Evolutionary conservation across 1,140 invertebrate genomes (phyloP).

Genomic region (Parasteatoda tepidariorum): DNA sequence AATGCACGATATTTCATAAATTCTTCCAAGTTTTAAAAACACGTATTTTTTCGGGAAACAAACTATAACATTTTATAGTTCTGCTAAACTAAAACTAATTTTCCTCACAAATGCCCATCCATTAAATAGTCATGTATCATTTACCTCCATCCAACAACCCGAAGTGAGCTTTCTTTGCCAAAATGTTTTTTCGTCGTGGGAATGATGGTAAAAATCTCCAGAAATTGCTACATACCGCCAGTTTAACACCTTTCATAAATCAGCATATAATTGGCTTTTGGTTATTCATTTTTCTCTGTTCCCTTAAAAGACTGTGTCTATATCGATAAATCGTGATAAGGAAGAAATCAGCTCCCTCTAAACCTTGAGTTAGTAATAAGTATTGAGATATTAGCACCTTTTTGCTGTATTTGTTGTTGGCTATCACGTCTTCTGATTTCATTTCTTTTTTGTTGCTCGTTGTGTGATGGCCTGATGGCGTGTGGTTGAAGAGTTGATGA

Average conservation of each 20-base stretch:
- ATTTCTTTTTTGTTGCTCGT: background rate
- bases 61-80: background rate
- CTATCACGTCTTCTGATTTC: background rate
- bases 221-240: slow-evolving; percentile 12
- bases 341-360: slow-evolving; percentile 16
- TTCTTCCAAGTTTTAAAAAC: no score
- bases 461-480: background rate
- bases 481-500: background rate
- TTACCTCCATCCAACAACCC: background rate
- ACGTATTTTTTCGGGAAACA: background rate
- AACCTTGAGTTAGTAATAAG: slow-evolving; percentile 1
- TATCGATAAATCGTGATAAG: slow-evolving; percentile 40
- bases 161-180: no score
- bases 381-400: slow-evolving; percentile 57
- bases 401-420: slow-evolving; percentile 42
- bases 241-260: slow-evolving; percentile 26
- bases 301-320: background rate
- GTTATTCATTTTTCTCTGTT: slow-evolving; percentile 22
- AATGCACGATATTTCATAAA: no score
- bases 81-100: background rate
- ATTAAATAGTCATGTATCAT: background rate
- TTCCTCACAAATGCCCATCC: background rate
- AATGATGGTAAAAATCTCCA: background rate
- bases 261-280: slow-evolving; percentile 43
- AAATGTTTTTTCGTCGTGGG: slow-evolving; percentile 9